phyloP scores from a whole-genome alignment of 2,797 vertebrate genomes.

The Darevskia mixta region DNA sequence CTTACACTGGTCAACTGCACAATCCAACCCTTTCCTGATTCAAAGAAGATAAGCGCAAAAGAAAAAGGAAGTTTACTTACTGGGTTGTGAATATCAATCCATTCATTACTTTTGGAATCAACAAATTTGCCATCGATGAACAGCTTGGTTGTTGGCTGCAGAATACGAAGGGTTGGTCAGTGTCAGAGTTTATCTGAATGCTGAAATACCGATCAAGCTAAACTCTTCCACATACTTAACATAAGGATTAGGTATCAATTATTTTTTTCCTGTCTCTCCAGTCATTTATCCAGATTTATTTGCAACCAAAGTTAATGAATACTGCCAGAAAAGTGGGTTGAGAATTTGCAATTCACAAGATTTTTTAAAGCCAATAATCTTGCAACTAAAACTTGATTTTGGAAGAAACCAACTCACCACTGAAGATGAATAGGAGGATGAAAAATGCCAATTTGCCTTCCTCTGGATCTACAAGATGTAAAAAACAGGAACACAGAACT shows the following conservation, averaged over 20 bases:
- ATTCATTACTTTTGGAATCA: slow-evolving; percentile 93
- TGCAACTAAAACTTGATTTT: background rate
- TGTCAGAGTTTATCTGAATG: slow-evolving; percentile 23
- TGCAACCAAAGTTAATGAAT: background rate
- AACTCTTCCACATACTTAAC: background rate
- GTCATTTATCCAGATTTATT: background rate
- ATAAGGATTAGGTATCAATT: no score
- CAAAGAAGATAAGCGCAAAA: background rate
- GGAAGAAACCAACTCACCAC: slow-evolving; percentile 78
- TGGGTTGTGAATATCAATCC: slow-evolving; percentile 96
- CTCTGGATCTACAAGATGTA: slow-evolving; percentile 76
- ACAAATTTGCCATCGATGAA: slow-evolving; percentile 98
- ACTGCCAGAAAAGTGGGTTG: background rate
- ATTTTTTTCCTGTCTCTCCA: background rate
- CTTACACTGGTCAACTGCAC: background rate
- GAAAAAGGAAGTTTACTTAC: slow-evolving; percentile 80
- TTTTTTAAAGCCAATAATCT: background rate
- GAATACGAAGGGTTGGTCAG: slow-evolving; percentile 48
- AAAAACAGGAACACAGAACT: slow-evolving; percentile 33
- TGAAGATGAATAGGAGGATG: slow-evolving; percentile 76
- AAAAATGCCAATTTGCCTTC: slow-evolving; percentile 79
- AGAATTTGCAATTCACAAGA: background rate
- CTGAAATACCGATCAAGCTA: background rate
- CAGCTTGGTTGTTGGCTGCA: slow-evolving; percentile 94
- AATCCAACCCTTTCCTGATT: background rate